phyloP scores from a whole-genome alignment of 2,797 vertebrate species.

The Lacerta bilineata region DNA sequence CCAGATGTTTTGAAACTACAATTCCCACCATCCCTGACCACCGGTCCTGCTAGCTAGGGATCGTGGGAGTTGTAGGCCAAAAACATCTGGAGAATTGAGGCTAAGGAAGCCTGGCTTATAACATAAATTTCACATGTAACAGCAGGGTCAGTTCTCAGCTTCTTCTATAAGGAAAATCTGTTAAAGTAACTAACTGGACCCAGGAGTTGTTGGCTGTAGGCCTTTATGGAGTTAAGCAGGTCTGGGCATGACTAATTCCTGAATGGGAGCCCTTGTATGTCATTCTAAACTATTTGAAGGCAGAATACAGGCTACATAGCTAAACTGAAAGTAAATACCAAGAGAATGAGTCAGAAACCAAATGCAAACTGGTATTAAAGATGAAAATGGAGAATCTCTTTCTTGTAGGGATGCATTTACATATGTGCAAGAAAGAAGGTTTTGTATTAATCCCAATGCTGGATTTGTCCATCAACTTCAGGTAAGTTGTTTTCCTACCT shows the following conservation, averaged over 20 bases:
- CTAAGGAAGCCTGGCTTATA: neutral
- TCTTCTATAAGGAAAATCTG: neutral
- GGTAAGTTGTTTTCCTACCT: conserved; percentile 76
- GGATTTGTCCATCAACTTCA: conserved; percentile 99
- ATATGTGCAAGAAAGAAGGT: conserved; percentile 97
- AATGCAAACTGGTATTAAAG: neutral
- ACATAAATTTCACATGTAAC: neutral
- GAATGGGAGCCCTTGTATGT: neutral
- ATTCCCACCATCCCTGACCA: too few species aligned
- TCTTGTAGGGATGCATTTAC: conserved; percentile 93
- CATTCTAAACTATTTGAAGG: neutral
- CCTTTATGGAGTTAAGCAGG: neutral
- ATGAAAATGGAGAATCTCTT: conserved; percentile 47
- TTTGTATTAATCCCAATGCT: conserved; percentile 99
- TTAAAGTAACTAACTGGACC: neutral
- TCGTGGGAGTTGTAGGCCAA: too few species aligned
- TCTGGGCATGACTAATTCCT: neutral
- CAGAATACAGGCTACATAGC: neutral
- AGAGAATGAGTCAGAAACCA: neutral
- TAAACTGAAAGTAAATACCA: neutral
- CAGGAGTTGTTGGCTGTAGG: neutral
- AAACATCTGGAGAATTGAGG: too few species aligned
- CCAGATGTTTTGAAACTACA: too few species aligned
- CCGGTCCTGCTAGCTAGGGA: too few species aligned
- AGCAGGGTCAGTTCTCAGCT: neutral